phyloP scores from a whole-genome alignment of 2,113 vertebrate genomes.

The Heterotis niloticus region DNA sequence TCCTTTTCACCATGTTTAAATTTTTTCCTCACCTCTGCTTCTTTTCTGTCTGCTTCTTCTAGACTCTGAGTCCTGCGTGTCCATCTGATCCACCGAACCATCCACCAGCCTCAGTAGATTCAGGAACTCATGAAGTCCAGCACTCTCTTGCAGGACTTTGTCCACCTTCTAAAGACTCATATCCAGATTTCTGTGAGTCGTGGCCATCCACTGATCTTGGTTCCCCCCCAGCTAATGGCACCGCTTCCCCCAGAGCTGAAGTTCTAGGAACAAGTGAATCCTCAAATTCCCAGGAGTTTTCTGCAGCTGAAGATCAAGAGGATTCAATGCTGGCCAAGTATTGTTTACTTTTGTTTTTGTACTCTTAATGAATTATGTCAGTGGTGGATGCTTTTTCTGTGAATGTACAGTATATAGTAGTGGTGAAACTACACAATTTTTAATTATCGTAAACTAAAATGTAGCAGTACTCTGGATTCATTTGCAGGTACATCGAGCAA shows the following conservation, averaged over 20 bases:
- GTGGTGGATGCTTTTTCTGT: not conserved
- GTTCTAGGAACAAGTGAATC: not conserved
- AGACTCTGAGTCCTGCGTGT: constrained; percentile 57
- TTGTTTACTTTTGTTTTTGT: not conserved
- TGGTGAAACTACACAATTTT: constrained; percentile 1
- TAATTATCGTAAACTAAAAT: not conserved
- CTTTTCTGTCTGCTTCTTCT: constrained; percentile 16
- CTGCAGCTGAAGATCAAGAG: constrained; percentile 30
- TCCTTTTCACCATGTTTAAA: not conserved
- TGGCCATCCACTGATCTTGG: constrained; percentile 64
- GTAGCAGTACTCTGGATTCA: not conserved
- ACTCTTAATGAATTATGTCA: not conserved
- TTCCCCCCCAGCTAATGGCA: constrained; percentile 39
- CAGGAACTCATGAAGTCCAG: constrained; percentile 29
- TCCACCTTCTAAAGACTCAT: constrained; percentile 28
- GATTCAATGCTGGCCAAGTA: constrained; percentile 75
- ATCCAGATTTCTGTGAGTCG: constrained; percentile 59
- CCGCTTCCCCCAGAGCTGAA: constrained; percentile 31
- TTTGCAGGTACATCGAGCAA: constrained; percentile 71
- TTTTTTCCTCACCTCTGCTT: not conserved
- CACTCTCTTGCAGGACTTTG: constrained; percentile 22
- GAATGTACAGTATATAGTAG: not conserved
- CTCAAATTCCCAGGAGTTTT: constrained; percentile 24
- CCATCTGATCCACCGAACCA: constrained; percentile 30
- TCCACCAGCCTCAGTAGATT: constrained; percentile 25